phyloP scores from a whole-genome alignment of 2,797 vertebrate species.

The Limosa lapponica region DNA sequence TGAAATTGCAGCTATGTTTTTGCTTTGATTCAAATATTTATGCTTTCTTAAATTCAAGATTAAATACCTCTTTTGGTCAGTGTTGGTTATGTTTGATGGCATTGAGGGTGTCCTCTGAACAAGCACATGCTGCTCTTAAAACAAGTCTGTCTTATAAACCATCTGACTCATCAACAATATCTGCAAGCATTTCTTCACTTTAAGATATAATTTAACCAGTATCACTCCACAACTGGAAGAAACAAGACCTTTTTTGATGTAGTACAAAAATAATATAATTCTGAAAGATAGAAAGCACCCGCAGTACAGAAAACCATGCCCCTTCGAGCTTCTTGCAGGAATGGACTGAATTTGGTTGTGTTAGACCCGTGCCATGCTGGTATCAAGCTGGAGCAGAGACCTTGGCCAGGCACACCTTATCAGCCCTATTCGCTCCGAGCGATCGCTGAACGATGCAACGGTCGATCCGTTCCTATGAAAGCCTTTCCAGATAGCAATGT shows the following conservation, averaged over 20 bases:
- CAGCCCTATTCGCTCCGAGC: background rate
- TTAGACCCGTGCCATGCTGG: background rate
- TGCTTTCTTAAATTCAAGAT: slow-evolving; percentile 23
- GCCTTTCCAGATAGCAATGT: background rate
- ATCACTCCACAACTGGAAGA: background rate
- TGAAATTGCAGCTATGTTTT: slow-evolving; percentile 4
- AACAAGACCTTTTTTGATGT: background rate
- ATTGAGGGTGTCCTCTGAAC: background rate
- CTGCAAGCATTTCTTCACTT: background rate
- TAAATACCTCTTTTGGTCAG: slow-evolving; percentile 32
- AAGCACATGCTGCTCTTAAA: slow-evolving; percentile 45
- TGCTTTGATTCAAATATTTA: slow-evolving; percentile 39
- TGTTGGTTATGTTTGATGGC: background rate
- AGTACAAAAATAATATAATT: background rate
- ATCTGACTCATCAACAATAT: slow-evolving; percentile 1
- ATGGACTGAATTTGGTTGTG: accelerated
- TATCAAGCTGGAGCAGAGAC: background rate
- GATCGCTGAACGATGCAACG: accelerated
- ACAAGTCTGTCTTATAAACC: background rate
- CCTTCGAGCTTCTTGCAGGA: background rate
- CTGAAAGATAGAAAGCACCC: background rate
- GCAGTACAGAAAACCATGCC: accelerated
- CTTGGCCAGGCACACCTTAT: background rate
- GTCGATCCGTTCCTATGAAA: background rate
- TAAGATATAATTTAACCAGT: slow-evolving; percentile 4